Conservation (phyloP, 1,140 invertebrate genomes). For the Bathynomus jamesi region DNA sequence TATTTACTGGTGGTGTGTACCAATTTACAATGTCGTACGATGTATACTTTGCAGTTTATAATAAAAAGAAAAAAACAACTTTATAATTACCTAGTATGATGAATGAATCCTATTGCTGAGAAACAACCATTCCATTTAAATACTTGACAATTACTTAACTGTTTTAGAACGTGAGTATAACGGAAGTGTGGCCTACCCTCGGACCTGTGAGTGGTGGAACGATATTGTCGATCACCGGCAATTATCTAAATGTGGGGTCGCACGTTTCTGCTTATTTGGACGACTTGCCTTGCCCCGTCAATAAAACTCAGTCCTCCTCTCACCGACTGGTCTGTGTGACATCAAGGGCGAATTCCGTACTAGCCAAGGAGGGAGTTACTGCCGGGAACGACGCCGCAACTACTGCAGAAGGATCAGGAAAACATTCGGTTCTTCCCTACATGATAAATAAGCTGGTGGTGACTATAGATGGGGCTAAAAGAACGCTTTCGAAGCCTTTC, state of each 20-base stretch:
- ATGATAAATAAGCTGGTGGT: conserved; percentile 43
- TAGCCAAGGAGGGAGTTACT: conserved; percentile 65
- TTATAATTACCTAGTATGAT: no score
- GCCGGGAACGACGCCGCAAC: conserved; percentile 33
- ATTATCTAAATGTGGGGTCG: conserved; percentile 88
- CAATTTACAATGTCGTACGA: no score
- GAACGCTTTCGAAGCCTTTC: conserved; percentile 60
- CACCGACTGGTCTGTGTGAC: conserved; percentile 55
- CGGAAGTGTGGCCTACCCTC: conserved; percentile 67
- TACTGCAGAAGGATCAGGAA: conserved; percentile 11
- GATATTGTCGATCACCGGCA: conserved; percentile 77
- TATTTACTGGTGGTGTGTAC: no score
- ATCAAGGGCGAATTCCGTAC: conserved; percentile 73
- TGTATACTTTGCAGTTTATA: no score
- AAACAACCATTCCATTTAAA: no score
- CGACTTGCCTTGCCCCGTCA: conserved; percentile 77
- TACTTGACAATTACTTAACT: no score
- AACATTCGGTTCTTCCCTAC: conserved; percentile 1
- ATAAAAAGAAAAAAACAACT: no score
- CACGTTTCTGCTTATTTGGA: conserved; percentile 77
- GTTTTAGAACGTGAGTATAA: conserved; percentile 61
- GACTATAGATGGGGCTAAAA: conserved; percentile 72
- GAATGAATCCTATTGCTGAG: no score
- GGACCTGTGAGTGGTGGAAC: conserved; percentile 93
- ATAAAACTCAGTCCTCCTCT: conserved; percentile 47